Percentiles rank a stretch among this genome's conserved stretches.
phyloP scores from a whole-genome alignment of 2,888 invertebrate species.

The Perizoma flavofasciatum region DNA sequence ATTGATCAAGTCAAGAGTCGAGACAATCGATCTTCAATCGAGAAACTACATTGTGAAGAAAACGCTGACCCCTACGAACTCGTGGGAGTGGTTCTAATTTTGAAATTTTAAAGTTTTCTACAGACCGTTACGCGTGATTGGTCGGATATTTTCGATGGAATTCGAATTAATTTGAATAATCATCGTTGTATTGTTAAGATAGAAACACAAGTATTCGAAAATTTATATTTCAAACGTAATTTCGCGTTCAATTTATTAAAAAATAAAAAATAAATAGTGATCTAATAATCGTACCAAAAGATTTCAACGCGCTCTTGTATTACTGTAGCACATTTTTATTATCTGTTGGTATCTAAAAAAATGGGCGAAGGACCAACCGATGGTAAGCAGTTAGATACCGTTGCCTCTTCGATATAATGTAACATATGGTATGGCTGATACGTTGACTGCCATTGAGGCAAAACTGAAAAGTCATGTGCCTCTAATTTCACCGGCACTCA shows the following conservation, averaged over 20 bases:
- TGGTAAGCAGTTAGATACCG: no score
- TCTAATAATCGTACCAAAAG: constrained; percentile 6
- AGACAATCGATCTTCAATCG: constrained; percentile 41
- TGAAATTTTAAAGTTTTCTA: constrained; percentile 38
- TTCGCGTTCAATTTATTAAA: no score
- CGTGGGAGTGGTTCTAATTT: constrained; percentile 57
- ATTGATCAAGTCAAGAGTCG: constrained; percentile 61
- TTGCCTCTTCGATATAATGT: no score
- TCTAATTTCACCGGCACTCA: no score
- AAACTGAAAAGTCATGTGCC: no score
- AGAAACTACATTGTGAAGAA: constrained; percentile 59
- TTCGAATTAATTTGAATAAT: constrained; percentile 21
- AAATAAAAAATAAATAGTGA: no score
- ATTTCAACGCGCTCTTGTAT: constrained; percentile 11
- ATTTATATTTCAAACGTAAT: neutral
- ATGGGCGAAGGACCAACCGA: no score
- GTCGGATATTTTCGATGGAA: constrained; percentile 35
- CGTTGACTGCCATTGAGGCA: no score
- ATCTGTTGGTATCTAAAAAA: no score
- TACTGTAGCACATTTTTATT: neutral
- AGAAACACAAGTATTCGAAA: neutral
- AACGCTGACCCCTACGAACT: constrained; percentile 60
- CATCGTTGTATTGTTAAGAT: neutral
- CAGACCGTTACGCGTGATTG: constrained; percentile 53
- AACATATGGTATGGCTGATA: no score